Conservation (phyloP, 92 coral and sea anemone genomes). For the Micromussa lordhowensis region DNA sequence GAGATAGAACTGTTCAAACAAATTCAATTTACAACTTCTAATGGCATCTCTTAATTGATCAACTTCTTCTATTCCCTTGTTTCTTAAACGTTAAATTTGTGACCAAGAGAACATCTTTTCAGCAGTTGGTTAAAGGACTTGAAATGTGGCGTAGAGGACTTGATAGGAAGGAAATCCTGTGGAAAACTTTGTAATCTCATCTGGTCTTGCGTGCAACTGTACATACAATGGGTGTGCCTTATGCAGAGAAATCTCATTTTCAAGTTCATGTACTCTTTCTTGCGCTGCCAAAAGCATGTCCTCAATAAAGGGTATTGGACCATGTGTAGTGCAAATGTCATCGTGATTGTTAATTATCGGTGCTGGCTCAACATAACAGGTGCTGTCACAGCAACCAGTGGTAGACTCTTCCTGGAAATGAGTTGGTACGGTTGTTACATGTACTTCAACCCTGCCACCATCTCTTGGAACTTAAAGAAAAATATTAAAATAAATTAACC, state of each 20-base stretch:
- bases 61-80: too few relatives aligned
- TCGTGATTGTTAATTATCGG: background rate
- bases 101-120: too few relatives aligned
- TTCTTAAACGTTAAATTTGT: too few relatives aligned
- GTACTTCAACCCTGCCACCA: background rate
- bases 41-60: too few relatives aligned
- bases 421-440: background rate
- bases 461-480: background rate
- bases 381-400: slow-evolving; percentile 1
- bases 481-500: background rate
- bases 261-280: background rate
- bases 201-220: background rate
- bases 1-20: too few relatives aligned
- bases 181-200: background rate
- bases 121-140: too few relatives aligned
- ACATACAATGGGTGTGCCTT: background rate
- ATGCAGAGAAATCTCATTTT: background rate
- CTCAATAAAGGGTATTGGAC: background rate
- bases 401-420: background rate
- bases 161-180: too few relatives aligned
- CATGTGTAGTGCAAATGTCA: background rate
- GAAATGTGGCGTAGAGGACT: too few relatives aligned
- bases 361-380: background rate
- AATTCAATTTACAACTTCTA: too few relatives aligned
- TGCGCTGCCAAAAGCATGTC: background rate